Evolutionary conservation across 2,797 vertebrate species (phyloP).

Genomic region (Lacerta viridis): DNA sequence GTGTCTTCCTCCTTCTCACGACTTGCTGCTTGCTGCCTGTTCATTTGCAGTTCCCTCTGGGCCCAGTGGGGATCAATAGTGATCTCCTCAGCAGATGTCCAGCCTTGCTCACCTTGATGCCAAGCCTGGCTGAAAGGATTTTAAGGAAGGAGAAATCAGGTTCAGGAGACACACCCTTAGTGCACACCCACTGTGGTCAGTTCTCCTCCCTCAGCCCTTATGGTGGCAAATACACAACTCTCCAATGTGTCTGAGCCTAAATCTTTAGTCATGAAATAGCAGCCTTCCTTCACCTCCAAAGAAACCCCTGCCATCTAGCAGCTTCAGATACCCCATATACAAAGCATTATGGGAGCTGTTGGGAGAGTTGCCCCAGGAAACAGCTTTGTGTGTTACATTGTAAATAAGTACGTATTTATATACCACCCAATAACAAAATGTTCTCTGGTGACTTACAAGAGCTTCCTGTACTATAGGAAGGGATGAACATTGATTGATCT

Average conservation of each 20-base stretch:
- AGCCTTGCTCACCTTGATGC: no score
- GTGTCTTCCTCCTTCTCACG: background rate
- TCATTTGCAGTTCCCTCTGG: background rate
- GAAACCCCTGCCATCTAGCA: background rate
- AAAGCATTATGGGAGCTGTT: no score
- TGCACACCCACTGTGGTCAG: background rate
- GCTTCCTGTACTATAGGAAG: no score
- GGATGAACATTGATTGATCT: background rate
- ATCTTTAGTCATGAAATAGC: no score
- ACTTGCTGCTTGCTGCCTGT: background rate
- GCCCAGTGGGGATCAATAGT: background rate
- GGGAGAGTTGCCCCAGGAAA: no score
- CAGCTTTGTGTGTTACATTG: no score
- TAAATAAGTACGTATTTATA: no score
- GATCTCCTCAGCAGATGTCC: background rate
- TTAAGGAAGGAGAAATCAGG: background rate
- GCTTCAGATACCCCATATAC: background rate
- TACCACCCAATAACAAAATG: no score
- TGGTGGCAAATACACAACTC: background rate
- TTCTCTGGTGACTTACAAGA: background rate
- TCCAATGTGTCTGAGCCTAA: background rate
- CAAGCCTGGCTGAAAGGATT: background rate
- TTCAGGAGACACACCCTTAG: background rate
- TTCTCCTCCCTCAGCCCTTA: background rate
- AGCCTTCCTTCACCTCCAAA: no score